Base-by-base conservation (phyloP, 2,797 vertebrate genomes). In the Clarias platycephalus region DNA sequence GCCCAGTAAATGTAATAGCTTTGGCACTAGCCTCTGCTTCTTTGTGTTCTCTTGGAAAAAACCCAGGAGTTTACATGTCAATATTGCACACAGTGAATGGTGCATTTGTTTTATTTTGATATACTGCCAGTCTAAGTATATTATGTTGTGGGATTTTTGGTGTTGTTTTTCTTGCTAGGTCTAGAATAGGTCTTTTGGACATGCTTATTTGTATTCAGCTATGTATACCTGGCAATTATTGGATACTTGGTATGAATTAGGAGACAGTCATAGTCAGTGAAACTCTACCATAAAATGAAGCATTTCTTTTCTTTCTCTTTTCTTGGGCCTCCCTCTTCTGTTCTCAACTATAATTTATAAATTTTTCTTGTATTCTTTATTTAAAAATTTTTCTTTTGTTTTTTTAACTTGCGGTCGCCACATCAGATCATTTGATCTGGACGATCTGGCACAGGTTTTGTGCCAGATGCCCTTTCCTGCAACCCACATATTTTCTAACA, bases 81-180 rank as follows among this genome's bases (percentile, higher is more conserved):
- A 67, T 66, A 57, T 49, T 81, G 44, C 60, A 40, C 78, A 66
- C 9, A 20, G 31, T 81, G 68, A 80, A 80, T 74, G 60, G 40
- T 64, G 67, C 37, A 63, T 80, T 84, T 84, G 83, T 79, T 60
- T 80, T 49, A 58, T 66, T 66, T 83, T 79, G 64, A 62, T 58
- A 70, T 79, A 58, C 64, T 79, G n/a, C 75, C 55, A 70, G 49
- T 0, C 8, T n/a, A 62, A 44, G 62, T 26, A 28, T 40, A 66
- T 53, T 66, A 49, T 18, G 15, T 79, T 63, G 12, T 62, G 57
- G 40, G 24, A 49, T 26, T 79, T 79, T 78, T 16, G 4, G 1
- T 64, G 24, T 8, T 40, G 28, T n/a, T 79, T 78, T 62, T 8
- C 22, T 44, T 22, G 15, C 16, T 1, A 8, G 3, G 24, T 16